Base-by-base conservation (phyloP, 1,140 invertebrate genomes). In the Sitobion miscanthi region DNA sequence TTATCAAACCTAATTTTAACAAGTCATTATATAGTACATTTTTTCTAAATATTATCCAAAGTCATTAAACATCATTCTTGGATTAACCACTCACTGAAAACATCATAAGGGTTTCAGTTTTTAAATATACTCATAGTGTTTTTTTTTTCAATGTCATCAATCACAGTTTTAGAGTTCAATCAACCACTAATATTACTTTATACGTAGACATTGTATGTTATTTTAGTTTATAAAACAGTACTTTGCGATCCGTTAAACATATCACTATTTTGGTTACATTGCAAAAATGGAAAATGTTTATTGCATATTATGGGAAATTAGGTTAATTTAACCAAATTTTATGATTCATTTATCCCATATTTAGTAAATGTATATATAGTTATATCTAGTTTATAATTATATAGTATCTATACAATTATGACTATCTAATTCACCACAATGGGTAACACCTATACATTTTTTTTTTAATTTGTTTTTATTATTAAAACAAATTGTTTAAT, bases 81-180 rank as follows among this genome's bases (percentile, higher is more conserved):
- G 30, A 49, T 87, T 87, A 87, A 47, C 30, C 30, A n/a, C 17
- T 47, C 45, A 21, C 86, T 52, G 25, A 49, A 47, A 87, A 49
- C 86, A 49, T n/a, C 45, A 49, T 45, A 87, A 87, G 47, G 45
- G 47, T 49, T 87, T 87, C 47, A 85, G 38, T 42, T 85, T 42
- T 85, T 49, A 49, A 49, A 87, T 35, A 30, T 52, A 87, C 45
- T n/a, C 47, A n/a, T 49, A 35, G 47, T 20, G 2, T 49, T 20
- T 87, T 87, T 47, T 47, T 47, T n/a, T 47, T n/a, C 30, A 35
- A 6, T n/a, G 30, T 87, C 86, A 87, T 87, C 86, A 87, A 87
- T 87, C 45, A 87, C 45, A 49, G 86, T 87, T 87, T 87, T 86
- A 47, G 30, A 23, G 25, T 49, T 87, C 86, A 87, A 49, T 87